Percentiles rank a stretch among this genome's conserved stretches.
phyloP scores from a whole-genome alignment of 2,888 invertebrate species.

The Drosophila putrida region DNA sequence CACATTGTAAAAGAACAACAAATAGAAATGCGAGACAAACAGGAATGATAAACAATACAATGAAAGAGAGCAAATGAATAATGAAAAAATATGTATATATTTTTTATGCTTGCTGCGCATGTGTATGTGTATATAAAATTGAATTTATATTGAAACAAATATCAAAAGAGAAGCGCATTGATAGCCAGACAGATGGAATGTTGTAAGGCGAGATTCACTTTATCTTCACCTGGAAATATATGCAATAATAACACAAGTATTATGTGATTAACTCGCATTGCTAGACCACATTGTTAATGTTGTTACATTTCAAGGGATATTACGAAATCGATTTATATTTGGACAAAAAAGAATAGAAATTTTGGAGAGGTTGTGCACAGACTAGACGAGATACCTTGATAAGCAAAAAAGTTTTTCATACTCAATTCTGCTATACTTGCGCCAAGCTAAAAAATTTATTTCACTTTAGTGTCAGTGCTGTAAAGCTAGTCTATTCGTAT shows the following conservation, averaged over 20 bases:
- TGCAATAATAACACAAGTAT: conserved; percentile 41
- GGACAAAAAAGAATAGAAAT: too few species aligned
- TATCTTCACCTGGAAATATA: conserved; percentile 27
- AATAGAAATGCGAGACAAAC: conserved; percentile 13
- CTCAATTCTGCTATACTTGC: too few species aligned
- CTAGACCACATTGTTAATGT: neutral
- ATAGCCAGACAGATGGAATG: conserved; percentile 44
- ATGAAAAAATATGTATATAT: conserved; percentile 37
- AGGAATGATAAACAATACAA: conserved; percentile 8
- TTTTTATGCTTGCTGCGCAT: conserved; percentile 21
- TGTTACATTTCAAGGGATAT: too few species aligned
- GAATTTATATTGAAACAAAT: conserved; percentile 67
- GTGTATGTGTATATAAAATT: conserved; percentile 54
- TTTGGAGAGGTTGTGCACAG: too few species aligned
- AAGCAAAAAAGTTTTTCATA: too few species aligned
- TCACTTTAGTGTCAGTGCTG: too few species aligned
- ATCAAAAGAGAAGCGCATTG: conserved; percentile 40
- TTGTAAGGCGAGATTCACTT: conserved; percentile 8
- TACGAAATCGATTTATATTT: neutral
- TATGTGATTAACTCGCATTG: conserved; percentile 21
- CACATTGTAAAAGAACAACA: conserved; percentile 27
- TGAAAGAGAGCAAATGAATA: conserved; percentile 20
- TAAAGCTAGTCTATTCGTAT: too few species aligned
- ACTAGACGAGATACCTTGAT: too few species aligned
- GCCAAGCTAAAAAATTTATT: too few species aligned